A percentile compares a stretch with the other conserved stretches of the same genome.
Evolutionary conservation across 2,888 invertebrate genomes (phyloP).

Genomic region (Bombyx huttoni): DNA sequence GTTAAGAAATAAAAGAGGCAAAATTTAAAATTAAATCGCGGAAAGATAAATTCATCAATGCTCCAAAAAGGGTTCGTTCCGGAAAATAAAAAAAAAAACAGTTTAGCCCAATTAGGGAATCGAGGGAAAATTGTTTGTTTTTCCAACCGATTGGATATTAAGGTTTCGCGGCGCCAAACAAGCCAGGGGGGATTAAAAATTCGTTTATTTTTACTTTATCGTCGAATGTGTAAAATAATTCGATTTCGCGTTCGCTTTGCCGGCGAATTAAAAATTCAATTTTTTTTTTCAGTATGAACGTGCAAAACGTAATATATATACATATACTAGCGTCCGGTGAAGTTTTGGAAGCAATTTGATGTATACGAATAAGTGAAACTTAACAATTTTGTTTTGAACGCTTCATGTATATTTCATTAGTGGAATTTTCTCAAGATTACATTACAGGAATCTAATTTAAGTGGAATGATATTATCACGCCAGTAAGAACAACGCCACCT

Average conservation of each 20-base stretch:
- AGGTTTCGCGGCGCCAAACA: conserved; percentile 2
- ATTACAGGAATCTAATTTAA: too few species aligned
- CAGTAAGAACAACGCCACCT: too few species aligned
- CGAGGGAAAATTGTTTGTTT: conserved; percentile 13
- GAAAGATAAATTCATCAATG: neutral
- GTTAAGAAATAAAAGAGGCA: neutral
- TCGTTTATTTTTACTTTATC: neutral
- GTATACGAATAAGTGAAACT: too few species aligned
- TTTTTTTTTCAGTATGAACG: too few species aligned
- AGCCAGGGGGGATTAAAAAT: neutral
- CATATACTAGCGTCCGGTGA: too few species aligned
- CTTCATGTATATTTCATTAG: too few species aligned
- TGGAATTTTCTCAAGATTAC: too few species aligned
- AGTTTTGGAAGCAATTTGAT: too few species aligned
- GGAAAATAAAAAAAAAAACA: conserved; percentile 19
- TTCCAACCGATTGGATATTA: conserved; percentile 12
- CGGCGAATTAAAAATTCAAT: too few species aligned
- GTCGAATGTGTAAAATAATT: neutral
- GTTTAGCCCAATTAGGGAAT: conserved; percentile 29
- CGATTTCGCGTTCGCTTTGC: neutral
- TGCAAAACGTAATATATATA: too few species aligned
- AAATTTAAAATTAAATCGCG: neutral
- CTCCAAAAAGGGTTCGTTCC: neutral
- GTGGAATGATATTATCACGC: too few species aligned
- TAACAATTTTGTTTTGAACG: too few species aligned